A percentile compares a stretch with the other conserved stretches of the same genome.
Evolutionary conservation across 2,797 vertebrate species (phyloP).

Genomic region (Gymnopithys bicolor): DNA sequence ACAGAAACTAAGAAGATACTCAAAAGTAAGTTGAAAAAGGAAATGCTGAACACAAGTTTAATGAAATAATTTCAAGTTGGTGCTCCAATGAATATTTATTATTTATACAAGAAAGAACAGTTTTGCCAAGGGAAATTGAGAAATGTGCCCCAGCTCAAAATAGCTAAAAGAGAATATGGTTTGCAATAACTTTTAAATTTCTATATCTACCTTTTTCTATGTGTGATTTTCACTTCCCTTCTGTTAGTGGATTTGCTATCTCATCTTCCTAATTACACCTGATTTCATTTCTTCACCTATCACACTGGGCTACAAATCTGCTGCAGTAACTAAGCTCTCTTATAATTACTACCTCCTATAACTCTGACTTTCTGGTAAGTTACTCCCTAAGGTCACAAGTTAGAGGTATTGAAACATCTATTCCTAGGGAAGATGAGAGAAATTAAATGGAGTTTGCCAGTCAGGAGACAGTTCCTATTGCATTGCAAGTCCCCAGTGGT

Average conservation of each 20-base stretch:
- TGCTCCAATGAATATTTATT: background rate
- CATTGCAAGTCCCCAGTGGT: background rate
- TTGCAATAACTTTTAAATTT: slow-evolving; percentile 17
- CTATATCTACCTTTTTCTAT: background rate
- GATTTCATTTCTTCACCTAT: background rate
- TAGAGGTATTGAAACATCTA: slow-evolving; percentile 39
- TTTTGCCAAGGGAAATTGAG: slow-evolving; percentile 12
- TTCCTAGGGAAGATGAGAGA: slow-evolving; percentile 1
- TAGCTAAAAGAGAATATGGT: background rate
- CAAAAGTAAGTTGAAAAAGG: background rate
- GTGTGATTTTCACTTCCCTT: background rate
- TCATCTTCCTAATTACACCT: background rate
- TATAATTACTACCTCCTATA: slow-evolving; percentile 26
- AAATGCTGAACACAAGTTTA: background rate
- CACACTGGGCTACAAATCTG: background rate
- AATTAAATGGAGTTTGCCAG: slow-evolving; percentile 59
- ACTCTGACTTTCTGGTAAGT: slow-evolving; percentile 28
- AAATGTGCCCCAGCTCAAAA: background rate
- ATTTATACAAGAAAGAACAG: background rate
- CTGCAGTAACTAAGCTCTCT: background rate
- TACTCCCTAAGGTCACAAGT: slow-evolving; percentile 20
- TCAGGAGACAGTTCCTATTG: slow-evolving; percentile 9
- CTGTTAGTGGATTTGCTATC: background rate
- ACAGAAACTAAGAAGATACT: background rate
- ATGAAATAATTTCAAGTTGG: background rate